Evolutionary conservation across 2,888 invertebrate species (phyloP).

Genomic region (Andrena dorsata): DNA sequence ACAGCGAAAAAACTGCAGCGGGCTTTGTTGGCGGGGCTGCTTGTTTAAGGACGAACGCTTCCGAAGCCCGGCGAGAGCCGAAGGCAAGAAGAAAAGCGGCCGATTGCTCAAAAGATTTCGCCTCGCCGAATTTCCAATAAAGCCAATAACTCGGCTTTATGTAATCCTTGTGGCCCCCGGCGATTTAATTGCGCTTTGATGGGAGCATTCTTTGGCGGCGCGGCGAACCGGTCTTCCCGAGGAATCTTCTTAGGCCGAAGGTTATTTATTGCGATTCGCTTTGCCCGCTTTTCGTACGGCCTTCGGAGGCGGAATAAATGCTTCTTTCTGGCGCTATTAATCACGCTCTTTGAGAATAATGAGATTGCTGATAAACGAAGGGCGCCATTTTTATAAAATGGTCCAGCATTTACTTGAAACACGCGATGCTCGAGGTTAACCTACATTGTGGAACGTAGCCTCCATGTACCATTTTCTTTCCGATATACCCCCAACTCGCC

Average conservation of each 20-base stretch:
- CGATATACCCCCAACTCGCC: background rate
- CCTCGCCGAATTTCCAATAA: constrained; percentile 69
- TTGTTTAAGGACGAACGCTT: constrained; percentile 43
- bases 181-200: constrained; percentile 69
- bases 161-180: constrained; percentile 59
- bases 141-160: constrained; percentile 67
- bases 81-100: constrained; percentile 32
- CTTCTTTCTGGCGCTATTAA: background rate
- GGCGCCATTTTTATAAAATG: background rate
- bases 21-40: constrained; percentile 16
- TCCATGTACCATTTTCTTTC: background rate
- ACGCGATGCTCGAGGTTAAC: background rate
- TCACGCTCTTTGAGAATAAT: background rate
- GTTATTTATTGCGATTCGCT: constrained; percentile 44
- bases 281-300: constrained; percentile 12
- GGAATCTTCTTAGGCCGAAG: constrained; percentile 41
- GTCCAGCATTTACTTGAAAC: background rate
- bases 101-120: constrained; percentile 60
- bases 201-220: constrained; percentile 62
- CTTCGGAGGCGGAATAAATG: constrained; percentile 6
- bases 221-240: constrained; percentile 40
- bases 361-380: background rate
- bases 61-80: constrained; percentile 14
- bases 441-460: background rate
- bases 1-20: constrained; percentile 37